Evolutionary conservation across 2,113 vertebrate genomes (phyloP), one percentile per base, ranked within the genome.

Genomic region (Octodon degus): DNA sequence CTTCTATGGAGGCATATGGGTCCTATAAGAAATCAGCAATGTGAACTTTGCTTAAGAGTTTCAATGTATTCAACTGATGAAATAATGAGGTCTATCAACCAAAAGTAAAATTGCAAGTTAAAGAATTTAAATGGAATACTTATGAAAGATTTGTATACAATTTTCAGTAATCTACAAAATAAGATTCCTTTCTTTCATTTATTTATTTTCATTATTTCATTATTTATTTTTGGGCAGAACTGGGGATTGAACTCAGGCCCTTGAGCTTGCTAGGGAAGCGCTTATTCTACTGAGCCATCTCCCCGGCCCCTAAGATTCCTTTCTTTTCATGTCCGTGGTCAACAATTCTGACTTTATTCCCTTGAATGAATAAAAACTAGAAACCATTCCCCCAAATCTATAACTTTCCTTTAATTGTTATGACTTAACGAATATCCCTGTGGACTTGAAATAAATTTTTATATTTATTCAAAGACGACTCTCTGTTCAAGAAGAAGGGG

Each of bases 321-420:
- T 95, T 82, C 67, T 92, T 87, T 30, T 22, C 81, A 55, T 63
- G 8, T 70, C 16, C 37, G 9, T 89, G 62, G 40, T 88, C n/a
- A 85, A 72, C 16, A 92, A 80, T 11, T 90, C 53, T 95, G 76
- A 81, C 34, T 88, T 27, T 34, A 50, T 89, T 68, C 25, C 47
- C 37, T 25, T 43, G 8, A 89, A 60, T 70, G 65, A 85, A 93
- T 50, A 62, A 89, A 95, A 93, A 91, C 9, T 72, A 92, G 24
- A 77, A 27, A 94, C 90, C 55, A 43, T 43, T 6, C 30, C 37
- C 2, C 92, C 22, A 90, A 89, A 91, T 90, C 83, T 30, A 95
- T 68, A 37, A 81, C 47, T 88, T 90, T 58, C 65, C 40, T 83
- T 84, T 97, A 88, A 92, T 63, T 93, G 34, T 89, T 93, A 34